phyloP scores from a whole-genome alignment of 1,140 invertebrate species.

The Neodiprion fabricii region DNA sequence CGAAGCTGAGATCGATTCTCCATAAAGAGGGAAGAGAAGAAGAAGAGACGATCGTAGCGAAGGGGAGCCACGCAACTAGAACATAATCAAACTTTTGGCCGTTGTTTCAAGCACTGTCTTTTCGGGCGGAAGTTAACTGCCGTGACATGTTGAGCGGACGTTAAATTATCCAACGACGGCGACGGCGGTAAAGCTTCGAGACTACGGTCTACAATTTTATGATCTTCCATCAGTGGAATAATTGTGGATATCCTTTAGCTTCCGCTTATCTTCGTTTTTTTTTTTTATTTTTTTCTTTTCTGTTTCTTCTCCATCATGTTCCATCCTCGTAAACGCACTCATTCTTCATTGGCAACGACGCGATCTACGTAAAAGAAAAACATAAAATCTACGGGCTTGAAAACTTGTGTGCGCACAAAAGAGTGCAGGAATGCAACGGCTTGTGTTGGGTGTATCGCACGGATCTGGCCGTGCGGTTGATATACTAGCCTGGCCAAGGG shows the following conservation, averaged over 20 bases:
- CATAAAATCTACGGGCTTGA: no score
- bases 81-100: conserved; percentile 12
- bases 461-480: not conserved
- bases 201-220: conserved; percentile 3
- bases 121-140: conserved; percentile 13
- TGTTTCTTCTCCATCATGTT: no score
- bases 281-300: not conserved
- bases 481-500: conserved; percentile 20
- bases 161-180: conserved; percentile 9
- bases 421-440: not conserved
- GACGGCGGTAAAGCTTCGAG: not conserved
- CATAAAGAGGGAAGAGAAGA: conserved; percentile 7
- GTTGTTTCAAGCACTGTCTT: conserved; percentile 13
- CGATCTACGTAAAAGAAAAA: no score
- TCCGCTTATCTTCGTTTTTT: not conserved
- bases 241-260: not conserved
- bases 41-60: not conserved
- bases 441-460: not conserved
- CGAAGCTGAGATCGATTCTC: conserved; percentile 9
- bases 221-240: not conserved
- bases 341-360: no score
- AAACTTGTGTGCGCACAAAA: not conserved
- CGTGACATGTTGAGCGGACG: conserved; percentile 14
- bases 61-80: conserved; percentile 10
- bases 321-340: no score